phyloP scores from a whole-genome alignment of 2,113 vertebrate species.

The Chelonoidis abingdonii region DNA sequence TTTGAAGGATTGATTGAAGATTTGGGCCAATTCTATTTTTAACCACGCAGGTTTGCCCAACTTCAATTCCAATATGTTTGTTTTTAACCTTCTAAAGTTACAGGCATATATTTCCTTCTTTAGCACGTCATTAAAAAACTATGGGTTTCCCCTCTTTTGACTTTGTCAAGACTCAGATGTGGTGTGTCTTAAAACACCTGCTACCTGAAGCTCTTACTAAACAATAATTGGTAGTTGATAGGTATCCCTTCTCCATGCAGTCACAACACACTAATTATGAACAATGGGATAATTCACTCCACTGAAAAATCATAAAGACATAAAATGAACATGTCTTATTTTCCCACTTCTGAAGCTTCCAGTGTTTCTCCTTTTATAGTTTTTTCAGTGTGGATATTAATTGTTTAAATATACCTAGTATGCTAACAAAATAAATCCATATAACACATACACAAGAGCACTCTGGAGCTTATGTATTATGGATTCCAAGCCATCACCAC shows the following conservation, averaged over 20 bases:
- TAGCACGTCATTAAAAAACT: not conserved
- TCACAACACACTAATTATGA: not conserved
- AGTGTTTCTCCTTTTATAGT: not conserved
- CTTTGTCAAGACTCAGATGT: not conserved
- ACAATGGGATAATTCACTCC: not conserved
- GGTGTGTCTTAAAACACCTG: not conserved
- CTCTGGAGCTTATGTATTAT: not conserved
- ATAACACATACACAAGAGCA: not conserved
- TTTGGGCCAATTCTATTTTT: not conserved
- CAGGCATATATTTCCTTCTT: not conserved
- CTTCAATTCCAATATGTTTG: not conserved
- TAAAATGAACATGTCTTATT: not conserved
- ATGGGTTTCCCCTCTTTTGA: slow-evolving; percentile 18
- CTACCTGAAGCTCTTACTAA: not conserved
- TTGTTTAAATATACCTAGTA: not conserved
- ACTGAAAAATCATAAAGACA: not conserved
- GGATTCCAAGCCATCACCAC: not conserved
- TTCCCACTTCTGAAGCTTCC: not conserved
- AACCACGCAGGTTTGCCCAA: not conserved
- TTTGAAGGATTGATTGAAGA: not conserved
- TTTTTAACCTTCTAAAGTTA: not conserved
- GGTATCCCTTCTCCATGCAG: not conserved
- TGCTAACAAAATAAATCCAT: not conserved
- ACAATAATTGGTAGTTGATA: not conserved
- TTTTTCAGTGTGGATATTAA: accelerated